Conservation (phyloP, 2,113 vertebrate species). For the Apteryx owenii region DNA sequence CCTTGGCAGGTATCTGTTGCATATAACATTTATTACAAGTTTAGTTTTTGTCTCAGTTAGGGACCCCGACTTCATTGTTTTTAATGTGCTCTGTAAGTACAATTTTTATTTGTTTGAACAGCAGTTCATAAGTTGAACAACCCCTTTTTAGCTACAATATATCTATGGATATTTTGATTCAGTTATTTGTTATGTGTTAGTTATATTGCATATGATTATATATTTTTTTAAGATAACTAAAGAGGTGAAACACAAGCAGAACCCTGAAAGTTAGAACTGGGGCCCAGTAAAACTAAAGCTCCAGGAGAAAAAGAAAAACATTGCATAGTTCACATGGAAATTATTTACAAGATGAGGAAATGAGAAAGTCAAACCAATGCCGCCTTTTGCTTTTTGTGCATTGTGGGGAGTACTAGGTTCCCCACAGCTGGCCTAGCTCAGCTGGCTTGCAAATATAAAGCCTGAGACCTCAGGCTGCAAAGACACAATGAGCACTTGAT, state of each 20-base stretch:
- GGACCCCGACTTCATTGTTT: neutral
- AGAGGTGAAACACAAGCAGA: neutral
- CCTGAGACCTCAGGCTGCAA: neutral
- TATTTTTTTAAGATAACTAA: neutral
- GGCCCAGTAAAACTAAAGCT: neutral
- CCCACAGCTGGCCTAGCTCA: neutral
- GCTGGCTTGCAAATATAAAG: neutral
- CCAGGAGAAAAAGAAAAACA: neutral
- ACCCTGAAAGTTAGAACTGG: neutral
- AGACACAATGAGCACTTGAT: neutral
- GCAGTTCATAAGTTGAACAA: neutral
- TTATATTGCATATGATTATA: neutral
- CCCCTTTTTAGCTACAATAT: neutral
- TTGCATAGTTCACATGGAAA: fast-evolving
- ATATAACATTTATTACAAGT: neutral
- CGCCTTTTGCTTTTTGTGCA: neutral
- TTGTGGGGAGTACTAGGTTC: neutral
- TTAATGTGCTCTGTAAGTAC: neutral
- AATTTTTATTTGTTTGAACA: neutral
- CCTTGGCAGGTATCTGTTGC: neutral
- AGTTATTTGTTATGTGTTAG: neutral
- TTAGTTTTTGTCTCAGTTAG: neutral
- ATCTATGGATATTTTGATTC: neutral
- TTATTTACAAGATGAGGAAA: neutral
- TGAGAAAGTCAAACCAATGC: neutral